These are phyloP conservation scores for Labeo rohita DNA, from an alignment of 2,113 vertebrate species.

Conservation along the genomic window DNA sequence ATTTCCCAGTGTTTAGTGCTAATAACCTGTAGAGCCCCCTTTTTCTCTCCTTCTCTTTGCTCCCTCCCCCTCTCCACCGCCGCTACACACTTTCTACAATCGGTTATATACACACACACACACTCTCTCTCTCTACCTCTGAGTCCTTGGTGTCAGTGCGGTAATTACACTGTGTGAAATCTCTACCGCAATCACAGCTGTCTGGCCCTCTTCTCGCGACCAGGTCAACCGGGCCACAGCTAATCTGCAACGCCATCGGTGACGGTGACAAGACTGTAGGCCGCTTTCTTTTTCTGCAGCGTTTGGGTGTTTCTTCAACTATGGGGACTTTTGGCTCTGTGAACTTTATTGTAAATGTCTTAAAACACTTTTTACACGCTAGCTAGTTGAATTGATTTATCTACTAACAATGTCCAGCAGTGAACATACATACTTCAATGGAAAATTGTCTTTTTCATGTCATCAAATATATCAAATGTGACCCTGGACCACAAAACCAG, in stretches of 20 bases:
- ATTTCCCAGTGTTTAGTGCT: constrained; percentile 94
- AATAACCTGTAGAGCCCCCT: constrained; percentile 91
- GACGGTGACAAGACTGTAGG: constrained; percentile 9
- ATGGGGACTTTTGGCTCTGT: background rate
- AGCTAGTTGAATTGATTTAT: background rate
- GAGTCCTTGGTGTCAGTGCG: constrained; percentile 90
- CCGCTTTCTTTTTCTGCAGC: constrained; percentile 16
- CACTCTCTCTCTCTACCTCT: constrained; percentile 68
- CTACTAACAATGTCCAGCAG: background rate
- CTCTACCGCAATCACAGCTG: constrained; percentile 94
- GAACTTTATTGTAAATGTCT: background rate
- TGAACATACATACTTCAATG: background rate
- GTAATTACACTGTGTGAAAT: constrained; percentile 97
- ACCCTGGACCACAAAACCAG: too few species aligned
- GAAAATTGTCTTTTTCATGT: background rate
- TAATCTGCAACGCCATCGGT: constrained; percentile 69
- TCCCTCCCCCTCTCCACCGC: constrained; percentile 79
- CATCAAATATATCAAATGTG: too few species aligned
- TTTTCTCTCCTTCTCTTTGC: constrained; percentile 81
- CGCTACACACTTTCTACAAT: constrained; percentile 47
- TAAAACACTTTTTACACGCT: background rate
- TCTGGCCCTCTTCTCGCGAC: constrained; percentile 82
- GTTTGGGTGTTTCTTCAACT: background rate
- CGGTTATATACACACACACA: background rate
- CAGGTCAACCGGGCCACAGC: constrained; percentile 78